Conservation (phyloP, 2,888 invertebrate genomes). For the Nemoura dubitans region DNA sequence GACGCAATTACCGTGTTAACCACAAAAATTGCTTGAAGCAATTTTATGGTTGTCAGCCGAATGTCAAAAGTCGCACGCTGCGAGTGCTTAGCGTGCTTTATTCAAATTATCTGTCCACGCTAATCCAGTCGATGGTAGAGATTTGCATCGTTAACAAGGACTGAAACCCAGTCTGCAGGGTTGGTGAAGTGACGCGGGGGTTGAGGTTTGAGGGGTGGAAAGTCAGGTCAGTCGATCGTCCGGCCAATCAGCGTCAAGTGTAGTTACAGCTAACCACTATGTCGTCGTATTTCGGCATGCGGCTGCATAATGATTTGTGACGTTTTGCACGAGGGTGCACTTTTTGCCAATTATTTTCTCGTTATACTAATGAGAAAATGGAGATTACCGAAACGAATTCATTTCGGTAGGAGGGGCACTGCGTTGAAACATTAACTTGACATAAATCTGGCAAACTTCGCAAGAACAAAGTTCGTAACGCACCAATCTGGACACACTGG, state of each 20-base stretch:
- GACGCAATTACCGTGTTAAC: background rate
- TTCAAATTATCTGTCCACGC: background rate
- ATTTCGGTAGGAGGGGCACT: background rate
- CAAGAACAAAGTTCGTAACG: background rate
- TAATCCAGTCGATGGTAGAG: background rate
- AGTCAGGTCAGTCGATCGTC: background rate
- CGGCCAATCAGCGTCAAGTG: background rate
- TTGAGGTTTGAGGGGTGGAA: background rate
- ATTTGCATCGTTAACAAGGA: background rate
- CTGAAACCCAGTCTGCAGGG: background rate
- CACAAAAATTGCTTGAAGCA: background rate
- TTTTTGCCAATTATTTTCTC: conserved; percentile 30
- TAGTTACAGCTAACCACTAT: background rate
- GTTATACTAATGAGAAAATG: conserved; percentile 23
- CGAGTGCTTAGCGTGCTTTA: conserved; percentile 12
- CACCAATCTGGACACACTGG: background rate
- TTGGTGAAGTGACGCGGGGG: too few relatives aligned
- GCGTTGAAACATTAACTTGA: background rate
- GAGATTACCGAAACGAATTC: conserved; percentile 2
- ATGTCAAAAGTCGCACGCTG: background rate
- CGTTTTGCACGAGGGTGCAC: background rate
- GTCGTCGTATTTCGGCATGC: background rate
- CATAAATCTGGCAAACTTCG: background rate
- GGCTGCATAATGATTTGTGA: conserved; percentile 7
- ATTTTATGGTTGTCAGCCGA: background rate